phyloP scores from a whole-genome alignment of 2,113 vertebrate genomes.

The Amblyornis subalaris region DNA sequence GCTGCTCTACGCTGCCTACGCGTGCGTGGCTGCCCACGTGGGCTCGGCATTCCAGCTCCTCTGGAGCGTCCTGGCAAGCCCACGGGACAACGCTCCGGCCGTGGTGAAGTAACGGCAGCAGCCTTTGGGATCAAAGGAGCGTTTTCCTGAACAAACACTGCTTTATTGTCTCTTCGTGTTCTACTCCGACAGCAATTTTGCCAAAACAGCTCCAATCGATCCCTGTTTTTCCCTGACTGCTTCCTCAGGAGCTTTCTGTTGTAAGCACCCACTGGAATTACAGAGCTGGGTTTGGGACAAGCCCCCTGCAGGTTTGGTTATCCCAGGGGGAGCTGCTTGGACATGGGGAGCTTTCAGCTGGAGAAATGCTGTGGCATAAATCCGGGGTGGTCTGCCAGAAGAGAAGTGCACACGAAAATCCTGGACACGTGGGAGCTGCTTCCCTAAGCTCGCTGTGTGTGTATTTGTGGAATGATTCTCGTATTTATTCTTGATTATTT shows the following conservation, averaged over 20 bases:
- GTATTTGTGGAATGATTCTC: background rate
- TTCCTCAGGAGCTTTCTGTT: background rate
- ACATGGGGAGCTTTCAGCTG: background rate
- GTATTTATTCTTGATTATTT: background rate
- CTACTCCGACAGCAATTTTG: background rate
- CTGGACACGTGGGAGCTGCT: background rate
- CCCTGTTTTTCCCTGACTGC: background rate
- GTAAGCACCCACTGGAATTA: background rate
- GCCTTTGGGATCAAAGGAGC: background rate
- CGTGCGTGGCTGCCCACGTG: slow-evolving; percentile 81
- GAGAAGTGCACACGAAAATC: background rate
- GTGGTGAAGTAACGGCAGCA: slow-evolving; percentile 71
- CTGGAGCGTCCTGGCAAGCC: slow-evolving; percentile 73
- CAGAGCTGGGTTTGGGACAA: background rate
- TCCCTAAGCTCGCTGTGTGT: background rate
- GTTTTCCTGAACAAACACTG: background rate
- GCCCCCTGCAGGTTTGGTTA: background rate
- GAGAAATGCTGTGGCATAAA: background rate
- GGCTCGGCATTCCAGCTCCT: slow-evolving; percentile 82
- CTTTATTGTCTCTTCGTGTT: background rate
- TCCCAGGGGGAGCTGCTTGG: background rate
- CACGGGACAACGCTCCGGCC: slow-evolving; percentile 73
- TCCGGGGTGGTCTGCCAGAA: background rate
- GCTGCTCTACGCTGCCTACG: slow-evolving; percentile 84
- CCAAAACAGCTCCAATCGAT: background rate